Conservation (phyloP, 2,888 invertebrate species). For the Steinernema hermaphroditum region DNA sequence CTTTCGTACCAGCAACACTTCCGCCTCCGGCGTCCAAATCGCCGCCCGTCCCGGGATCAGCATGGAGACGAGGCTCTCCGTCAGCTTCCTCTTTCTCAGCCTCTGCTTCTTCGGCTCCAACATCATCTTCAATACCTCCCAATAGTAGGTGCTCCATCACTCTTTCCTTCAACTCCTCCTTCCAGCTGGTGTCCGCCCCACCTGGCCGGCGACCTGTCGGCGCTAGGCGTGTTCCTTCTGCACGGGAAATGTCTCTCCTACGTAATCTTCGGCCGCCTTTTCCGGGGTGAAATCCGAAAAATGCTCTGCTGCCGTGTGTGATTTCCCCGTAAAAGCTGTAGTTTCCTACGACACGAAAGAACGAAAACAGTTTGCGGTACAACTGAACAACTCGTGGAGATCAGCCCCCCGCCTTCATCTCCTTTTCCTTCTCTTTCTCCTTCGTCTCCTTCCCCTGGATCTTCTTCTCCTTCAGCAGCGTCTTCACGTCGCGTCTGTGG, state of each 20-base stretch:
- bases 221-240: neutral
- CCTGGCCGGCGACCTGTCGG: neutral
- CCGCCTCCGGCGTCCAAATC: neutral
- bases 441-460: slow-evolving; percentile 47
- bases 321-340: too few relatives aligned
- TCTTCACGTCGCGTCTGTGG: slow-evolving; percentile 65
- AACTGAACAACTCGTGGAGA: too few relatives aligned
- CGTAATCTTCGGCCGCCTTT: neutral
- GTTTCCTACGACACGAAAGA: too few relatives aligned
- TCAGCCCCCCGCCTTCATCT: too few relatives aligned
- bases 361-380: too few relatives aligned
- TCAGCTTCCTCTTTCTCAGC: neutral
- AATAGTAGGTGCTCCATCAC: neutral
- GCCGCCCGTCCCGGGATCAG: neutral
- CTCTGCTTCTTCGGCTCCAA: neutral
- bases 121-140: slow-evolving; percentile 2
- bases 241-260: neutral
- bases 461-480: slow-evolving; percentile 57
- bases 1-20: too few relatives aligned
- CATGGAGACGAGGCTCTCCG: neutral
- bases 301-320: too few relatives aligned
- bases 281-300: neutral
- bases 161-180: neutral
- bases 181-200: neutral
- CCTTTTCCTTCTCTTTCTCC: slow-evolving; percentile 23